These are phyloP conservation scores for Peromyscus eremicus DNA, from an alignment of 2,797 vertebrate species.

Conservation along the genomic window DNA sequence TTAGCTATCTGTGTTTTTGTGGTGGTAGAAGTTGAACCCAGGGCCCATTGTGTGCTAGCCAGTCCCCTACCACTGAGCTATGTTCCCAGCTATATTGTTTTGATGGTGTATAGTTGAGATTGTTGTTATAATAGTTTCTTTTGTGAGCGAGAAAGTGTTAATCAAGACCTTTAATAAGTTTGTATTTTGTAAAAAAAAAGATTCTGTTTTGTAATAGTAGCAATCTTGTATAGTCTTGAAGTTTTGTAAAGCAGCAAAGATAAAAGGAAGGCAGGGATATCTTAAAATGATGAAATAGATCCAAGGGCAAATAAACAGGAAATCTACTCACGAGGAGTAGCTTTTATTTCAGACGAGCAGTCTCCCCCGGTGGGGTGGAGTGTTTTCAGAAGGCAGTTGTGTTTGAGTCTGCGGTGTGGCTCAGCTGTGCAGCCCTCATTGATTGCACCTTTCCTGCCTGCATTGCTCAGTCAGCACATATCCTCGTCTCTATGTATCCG, in stretches of 20 bases:
- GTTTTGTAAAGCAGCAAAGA: conserved; percentile 56
- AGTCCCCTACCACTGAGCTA: neutral
- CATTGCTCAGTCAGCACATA: conserved; percentile 53
- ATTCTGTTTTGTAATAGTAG: conserved; percentile 36
- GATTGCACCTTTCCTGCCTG: conserved; percentile 38
- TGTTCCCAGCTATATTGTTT: neutral
- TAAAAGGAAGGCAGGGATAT: conserved; percentile 62
- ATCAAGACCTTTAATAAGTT: conserved; percentile 51
- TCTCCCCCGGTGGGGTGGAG: neutral
- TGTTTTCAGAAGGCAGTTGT: conserved; percentile 46
- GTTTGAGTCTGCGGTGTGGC: conserved; percentile 56
- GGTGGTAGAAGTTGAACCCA: neutral
- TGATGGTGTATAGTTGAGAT: conserved; percentile 42
- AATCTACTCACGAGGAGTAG: conserved; percentile 25
- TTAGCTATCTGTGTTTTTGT: neutral
- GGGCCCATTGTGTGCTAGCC: neutral
- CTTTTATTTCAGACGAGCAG: conserved; percentile 60
- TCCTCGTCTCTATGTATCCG: conserved; percentile 46
- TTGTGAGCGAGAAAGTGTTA: conserved; percentile 45
- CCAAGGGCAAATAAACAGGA: conserved; percentile 39
- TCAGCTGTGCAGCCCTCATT: conserved; percentile 63
- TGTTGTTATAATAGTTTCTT: conserved; percentile 33
- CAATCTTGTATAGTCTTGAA: neutral
- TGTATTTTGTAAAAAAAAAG: conserved; percentile 22
- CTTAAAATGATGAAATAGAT: conserved; percentile 51